Evolutionary conservation across 2,113 vertebrate species (phyloP).

Genomic region (Apteryx owenii): DNA sequence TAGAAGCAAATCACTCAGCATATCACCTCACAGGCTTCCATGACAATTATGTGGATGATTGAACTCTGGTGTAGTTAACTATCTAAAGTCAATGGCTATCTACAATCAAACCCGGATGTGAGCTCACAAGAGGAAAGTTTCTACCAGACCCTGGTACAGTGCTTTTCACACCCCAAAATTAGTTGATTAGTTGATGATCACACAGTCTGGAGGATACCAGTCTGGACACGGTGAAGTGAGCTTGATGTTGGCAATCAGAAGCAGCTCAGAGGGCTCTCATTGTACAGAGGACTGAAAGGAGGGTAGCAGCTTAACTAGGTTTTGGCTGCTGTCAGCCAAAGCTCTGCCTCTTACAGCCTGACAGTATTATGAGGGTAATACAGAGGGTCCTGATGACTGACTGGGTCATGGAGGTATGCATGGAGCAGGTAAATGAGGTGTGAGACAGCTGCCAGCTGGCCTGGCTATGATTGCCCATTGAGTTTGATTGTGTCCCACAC

Average conservation of each 20-base stretch:
- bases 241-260: not conserved
- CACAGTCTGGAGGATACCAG: not conserved
- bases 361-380: not conserved
- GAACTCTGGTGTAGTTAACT: not conserved
- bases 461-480: not conserved
- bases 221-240: not conserved
- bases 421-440: not conserved
- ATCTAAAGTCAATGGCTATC: not conserved
- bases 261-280: not conserved
- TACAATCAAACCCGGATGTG: not conserved
- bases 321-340: not conserved
- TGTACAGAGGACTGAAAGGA: not conserved
- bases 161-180: not conserved
- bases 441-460: not conserved
- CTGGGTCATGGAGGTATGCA: not conserved
- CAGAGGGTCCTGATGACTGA: fast-evolving
- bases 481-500: not conserved
- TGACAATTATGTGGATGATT: not conserved
- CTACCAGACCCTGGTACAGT: not conserved
- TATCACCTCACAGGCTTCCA: not conserved
- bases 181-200: not conserved
- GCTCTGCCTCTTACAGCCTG: not conserved
- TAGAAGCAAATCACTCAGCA: not conserved
- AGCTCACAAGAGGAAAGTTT: not conserved
- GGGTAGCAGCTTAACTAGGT: not conserved